Percentiles rank a stretch among this genome's conserved stretches.
phyloP scores from a whole-genome alignment of 2,113 vertebrate genomes.

The Colistium nudipinnis region DNA sequence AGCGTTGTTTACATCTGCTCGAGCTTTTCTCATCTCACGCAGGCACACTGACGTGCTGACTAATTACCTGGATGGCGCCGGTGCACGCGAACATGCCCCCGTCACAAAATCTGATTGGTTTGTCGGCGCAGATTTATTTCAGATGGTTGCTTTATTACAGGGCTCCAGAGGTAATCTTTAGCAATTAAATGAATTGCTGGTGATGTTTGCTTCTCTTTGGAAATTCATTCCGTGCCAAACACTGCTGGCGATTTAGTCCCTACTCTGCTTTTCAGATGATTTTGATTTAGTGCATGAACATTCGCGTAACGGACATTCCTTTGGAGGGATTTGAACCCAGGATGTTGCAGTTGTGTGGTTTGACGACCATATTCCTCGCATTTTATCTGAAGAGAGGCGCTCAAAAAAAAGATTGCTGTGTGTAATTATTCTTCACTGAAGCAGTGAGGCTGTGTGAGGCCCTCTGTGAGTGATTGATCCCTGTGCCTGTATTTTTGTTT shows the following conservation, averaged over 20 bases:
- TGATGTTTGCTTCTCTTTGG: background rate
- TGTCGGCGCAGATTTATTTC: constrained; percentile 20
- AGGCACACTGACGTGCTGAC: constrained; percentile 19
- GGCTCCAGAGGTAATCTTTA: background rate
- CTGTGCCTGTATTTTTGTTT: constrained; percentile 22
- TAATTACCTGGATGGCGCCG: constrained; percentile 25
- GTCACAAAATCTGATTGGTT: background rate
- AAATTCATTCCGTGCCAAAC: too few species aligned
- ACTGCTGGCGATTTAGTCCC: background rate
- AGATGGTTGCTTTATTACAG: background rate
- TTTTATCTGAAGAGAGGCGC: background rate
- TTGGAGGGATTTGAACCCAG: constrained; percentile 42
- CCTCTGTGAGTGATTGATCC: constrained; percentile 35
- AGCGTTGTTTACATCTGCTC: constrained; percentile 26
- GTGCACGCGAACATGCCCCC: background rate
- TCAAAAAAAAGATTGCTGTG: constrained; percentile 7
- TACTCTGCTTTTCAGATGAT: background rate
- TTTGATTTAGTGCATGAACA: too few species aligned
- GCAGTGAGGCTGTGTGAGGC: constrained; percentile 7
- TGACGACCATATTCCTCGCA: too few species aligned
- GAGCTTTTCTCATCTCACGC: constrained; percentile 4
- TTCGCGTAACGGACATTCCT: too few species aligned
- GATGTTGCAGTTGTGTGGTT: constrained; percentile 20
- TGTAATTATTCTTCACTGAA: constrained; percentile 23
- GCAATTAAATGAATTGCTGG: background rate